Conservation (phyloP, 1,140 invertebrate genomes). For the Saxidomus purpurata region DNA sequence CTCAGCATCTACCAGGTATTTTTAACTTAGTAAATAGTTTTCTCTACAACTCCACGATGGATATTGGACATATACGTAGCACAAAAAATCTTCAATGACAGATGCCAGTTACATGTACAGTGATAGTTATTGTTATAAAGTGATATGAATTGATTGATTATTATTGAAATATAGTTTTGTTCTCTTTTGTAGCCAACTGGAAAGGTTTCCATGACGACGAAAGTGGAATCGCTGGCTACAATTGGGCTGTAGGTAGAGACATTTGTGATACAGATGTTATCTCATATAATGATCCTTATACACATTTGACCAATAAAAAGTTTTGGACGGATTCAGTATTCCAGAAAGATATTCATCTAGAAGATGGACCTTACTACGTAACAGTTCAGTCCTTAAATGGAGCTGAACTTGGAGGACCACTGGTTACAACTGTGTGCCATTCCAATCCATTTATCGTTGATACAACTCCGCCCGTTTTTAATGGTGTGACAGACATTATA, state of each 20-base stretch:
- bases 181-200: constrained; percentile 82
- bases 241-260: constrained; percentile 74
- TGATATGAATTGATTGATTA: no score
- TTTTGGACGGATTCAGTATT: constrained; percentile 78
- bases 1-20: no score
- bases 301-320: constrained; percentile 69
- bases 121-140: no score
- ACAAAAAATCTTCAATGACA: no score
- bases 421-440: constrained; percentile 80
- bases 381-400: constrained; percentile 78
- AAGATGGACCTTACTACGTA: constrained; percentile 75
- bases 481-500: constrained; percentile 69
- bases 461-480: constrained; percentile 75
- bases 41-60: no score
- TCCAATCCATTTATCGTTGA: constrained; percentile 76
- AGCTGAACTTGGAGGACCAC: constrained; percentile 75
- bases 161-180: no score
- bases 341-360: constrained; percentile 70
- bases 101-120: no score
- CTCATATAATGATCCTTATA: constrained; percentile 72
- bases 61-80: no score
- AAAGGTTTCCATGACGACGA: constrained; percentile 81
- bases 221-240: constrained; percentile 77
- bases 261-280: constrained; percentile 74
- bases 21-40: no score